These are phyloP conservation scores for Lerista edwardsae DNA, from an alignment of 2,797 vertebrate genomes.

Conservation along the genomic window DNA sequence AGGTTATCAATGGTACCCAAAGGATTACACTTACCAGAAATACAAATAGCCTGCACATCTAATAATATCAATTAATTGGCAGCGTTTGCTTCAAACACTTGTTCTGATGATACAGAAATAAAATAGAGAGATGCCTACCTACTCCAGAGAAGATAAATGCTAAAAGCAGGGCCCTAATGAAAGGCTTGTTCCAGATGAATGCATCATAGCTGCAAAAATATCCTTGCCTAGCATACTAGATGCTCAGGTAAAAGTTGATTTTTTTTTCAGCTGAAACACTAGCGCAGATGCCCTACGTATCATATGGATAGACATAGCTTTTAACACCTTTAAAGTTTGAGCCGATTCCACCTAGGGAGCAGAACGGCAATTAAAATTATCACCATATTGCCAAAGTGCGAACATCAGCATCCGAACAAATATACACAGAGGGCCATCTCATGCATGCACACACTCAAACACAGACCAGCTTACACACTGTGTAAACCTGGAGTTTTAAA, in stretches of 20 bases:
- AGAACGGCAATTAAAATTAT: constrained; percentile 19
- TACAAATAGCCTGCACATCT: not conserved
- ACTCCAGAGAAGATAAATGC: not conserved
- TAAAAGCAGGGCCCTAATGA: not conserved
- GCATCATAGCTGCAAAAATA: not conserved
- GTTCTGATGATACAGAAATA: not conserved
- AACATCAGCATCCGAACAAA: not conserved
- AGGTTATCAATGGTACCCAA: not conserved
- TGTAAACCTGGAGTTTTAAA: not conserved
- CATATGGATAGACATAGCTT: not conserved
- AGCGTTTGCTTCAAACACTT: not conserved
- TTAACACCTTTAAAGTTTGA: constrained; percentile 25
- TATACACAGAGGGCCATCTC: not conserved
- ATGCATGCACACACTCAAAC: not conserved
- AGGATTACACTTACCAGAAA: not conserved
- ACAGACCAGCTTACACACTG: not conserved
- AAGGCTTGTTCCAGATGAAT: not conserved
- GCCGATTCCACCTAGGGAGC: not conserved
- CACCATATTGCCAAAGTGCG: not conserved
- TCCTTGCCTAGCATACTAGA: not conserved
- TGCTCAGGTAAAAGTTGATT: not conserved
- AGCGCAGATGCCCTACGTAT: not conserved
- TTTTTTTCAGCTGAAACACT: not conserved
- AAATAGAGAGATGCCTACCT: not conserved
- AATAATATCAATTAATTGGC: not conserved